Base-by-base conservation (phyloP, 1,140 invertebrate genomes). In the Sitobion miscanthi region DNA sequence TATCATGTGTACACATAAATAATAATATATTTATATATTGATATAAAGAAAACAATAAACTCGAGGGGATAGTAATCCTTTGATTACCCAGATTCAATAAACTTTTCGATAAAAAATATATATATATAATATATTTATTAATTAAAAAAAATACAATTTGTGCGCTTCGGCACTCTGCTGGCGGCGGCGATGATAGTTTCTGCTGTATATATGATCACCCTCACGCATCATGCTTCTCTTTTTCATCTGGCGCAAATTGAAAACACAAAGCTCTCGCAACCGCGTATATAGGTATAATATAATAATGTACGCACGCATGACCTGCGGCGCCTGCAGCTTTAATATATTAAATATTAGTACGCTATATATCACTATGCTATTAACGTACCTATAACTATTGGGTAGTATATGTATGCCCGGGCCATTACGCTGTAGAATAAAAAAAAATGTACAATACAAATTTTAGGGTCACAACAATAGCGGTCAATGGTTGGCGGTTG, bases 261-360 rank as follows among this genome's bases (percentile, higher is more conserved):
- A 77, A 77, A 77, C 30, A 77, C 62, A 77, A 77, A 77, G 30
- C 62, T 77, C 14, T 35, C 14, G 62, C 62, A n/a, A 35, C n/a
- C 9, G 4, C 11, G 52, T 52, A 14, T 69, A 69, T 11, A 25
- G 57, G 30, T 69, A 69, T 77, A 77, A 77, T 77, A 77, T 77
- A 77, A 77, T n/a, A 77, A 77, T 77, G 14, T 20, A 77, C 30
- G 62, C 62, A n/a, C 14, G n/a, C 30, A 77, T 77, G 30, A 77
- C 62, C 62, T 77, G 62, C 30, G 11, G 30, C 57, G 62, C 30
- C 30, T 11, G 62, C 62, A 77, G n/a, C 62, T 77, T 69, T n/a
- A 69, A 69, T 77, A 77, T 77, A 77, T 77, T 77, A n/a, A n/a
- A 77, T 77, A n/a, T 77, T n/a, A 77, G 62, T 17, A n/a, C n/a